These are phyloP conservation scores for Chymomyza fuscimana DNA, from an alignment of 2,888 invertebrate genomes.

Conservation along the genomic window DNA sequence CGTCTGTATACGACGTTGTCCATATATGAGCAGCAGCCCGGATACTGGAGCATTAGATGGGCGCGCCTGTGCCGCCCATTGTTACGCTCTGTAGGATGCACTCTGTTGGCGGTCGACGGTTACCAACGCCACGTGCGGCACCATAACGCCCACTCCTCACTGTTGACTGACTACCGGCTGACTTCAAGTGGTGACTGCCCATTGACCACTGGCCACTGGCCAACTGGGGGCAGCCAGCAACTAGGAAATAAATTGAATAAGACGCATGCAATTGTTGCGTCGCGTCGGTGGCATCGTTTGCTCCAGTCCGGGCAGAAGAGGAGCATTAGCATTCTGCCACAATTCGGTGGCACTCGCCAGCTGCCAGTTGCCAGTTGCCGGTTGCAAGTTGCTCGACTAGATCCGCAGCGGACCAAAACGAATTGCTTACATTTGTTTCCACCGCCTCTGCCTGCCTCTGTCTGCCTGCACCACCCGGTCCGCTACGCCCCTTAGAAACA, in stretches of 20 bases:
- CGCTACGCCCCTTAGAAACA: slow-evolving; percentile 12
- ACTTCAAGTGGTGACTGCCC: slow-evolving; percentile 21
- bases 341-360: not conserved
- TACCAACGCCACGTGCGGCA: slow-evolving; percentile 4
- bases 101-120: slow-evolving; percentile 18
- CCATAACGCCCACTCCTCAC: slow-evolving; percentile 15
- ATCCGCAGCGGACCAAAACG: slow-evolving; percentile 41
- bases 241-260: slow-evolving; percentile 37
- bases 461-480: slow-evolving; percentile 8
- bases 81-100: slow-evolving; percentile 34
- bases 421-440: slow-evolving; percentile 42
- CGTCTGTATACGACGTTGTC: too few species aligned
- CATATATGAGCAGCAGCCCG: not conserved
- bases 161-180: slow-evolving; percentile 29
- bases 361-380: not conserved
- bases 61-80: slow-evolving; percentile 22
- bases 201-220: slow-evolving; percentile 30
- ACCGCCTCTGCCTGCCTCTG: slow-evolving; percentile 7
- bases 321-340: not conserved
- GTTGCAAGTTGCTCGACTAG: not conserved
- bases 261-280: slow-evolving; percentile 22
- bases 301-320: not conserved
- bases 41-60: not conserved
- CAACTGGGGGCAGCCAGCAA: slow-evolving; percentile 21
- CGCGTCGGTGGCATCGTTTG: not conserved